Evolutionary conservation across 2,113 vertebrate species (phyloP), one percentile per base, ranked within the genome.

Genomic region (Esox niger): DNA sequence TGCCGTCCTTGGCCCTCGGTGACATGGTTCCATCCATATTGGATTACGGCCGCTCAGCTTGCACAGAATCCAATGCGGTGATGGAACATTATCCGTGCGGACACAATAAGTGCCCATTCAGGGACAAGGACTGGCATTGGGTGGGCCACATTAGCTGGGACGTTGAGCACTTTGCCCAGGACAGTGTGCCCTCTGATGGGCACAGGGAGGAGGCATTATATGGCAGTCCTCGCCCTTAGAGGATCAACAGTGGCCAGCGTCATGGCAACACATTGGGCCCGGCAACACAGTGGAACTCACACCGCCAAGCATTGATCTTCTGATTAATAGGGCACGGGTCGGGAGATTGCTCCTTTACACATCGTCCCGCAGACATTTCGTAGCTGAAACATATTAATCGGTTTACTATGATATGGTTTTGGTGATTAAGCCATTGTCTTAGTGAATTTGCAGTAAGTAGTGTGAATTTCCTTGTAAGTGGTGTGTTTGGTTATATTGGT

Each of bases 41-140:
- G 67, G 66, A 74, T 80, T 80, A 80, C 66, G 74, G 65, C 70
- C 11, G 71, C 79, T 68, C 62, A 11, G 71, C 62, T 72, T 59
- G 46, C 33, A 71, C 27, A 38, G 47, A 77, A 77, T 57, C 66
- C 6, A 21, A 6, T 52, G 47, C n/a, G 15, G 47, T 52, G 47
- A 21, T n/a, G 68, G 54, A 59, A 61, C 62, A 23, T 33, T 25
- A 65, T 68, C 35, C 64, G 38, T 52, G 63, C 47, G 55, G 25
- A 74, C 64, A 71, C 68, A 71, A 46, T 71, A 20, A 15, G 5
- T 7, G 7, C 11, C 47, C 47, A 15, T 60, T 60, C 74, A 57
- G 71, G 35, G 43, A 66, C 56, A 31, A 58, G 57, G 52, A 70
- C 63, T 69, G 30, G 55, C 74, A 64, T 64, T 76, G 67, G 63